These are phyloP conservation scores for Thoracochromis brauschi DNA, from an alignment of 2,113 vertebrate species.

Conservation along the genomic window DNA sequence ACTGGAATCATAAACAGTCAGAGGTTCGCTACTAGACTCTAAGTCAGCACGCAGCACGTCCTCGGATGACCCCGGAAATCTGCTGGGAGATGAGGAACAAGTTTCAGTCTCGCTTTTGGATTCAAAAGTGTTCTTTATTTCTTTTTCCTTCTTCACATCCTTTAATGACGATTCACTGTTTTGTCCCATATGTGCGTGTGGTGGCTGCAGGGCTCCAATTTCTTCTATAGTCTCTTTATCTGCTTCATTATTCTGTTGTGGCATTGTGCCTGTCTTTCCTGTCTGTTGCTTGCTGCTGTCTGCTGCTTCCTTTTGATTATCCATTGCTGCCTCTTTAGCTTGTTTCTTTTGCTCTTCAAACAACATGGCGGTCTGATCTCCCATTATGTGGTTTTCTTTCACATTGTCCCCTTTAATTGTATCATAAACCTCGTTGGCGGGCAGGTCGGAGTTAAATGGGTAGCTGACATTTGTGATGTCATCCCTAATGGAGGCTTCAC, in stretches of 20 bases:
- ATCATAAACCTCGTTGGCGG: background rate
- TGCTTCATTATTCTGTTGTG: background rate
- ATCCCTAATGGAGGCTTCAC: conserved; percentile 20
- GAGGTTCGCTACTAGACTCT: background rate
- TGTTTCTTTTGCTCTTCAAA: background rate
- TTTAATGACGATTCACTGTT: background rate
- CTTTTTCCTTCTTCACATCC: background rate
- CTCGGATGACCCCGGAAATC: background rate
- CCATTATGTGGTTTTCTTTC: background rate
- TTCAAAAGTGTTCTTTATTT: background rate
- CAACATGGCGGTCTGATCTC: background rate
- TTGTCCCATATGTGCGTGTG: background rate
- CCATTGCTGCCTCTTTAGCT: background rate
- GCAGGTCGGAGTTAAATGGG: background rate
- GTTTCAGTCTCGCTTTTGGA: background rate
- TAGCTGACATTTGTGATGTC: conserved; percentile 7
- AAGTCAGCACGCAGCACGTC: background rate
- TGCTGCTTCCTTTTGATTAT: conserved; percentile 34
- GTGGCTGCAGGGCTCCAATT: conserved; percentile 3
- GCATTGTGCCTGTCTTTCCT: conserved; percentile 1
- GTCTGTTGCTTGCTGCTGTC: background rate
- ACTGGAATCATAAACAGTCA: conserved; percentile 12
- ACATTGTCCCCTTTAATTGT: background rate
- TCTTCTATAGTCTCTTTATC: conserved; percentile 27
- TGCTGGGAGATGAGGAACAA: background rate